Base-by-base conservation (phyloP, 2,797 vertebrate genomes). In the Epinephelus malabaricus region DNA sequence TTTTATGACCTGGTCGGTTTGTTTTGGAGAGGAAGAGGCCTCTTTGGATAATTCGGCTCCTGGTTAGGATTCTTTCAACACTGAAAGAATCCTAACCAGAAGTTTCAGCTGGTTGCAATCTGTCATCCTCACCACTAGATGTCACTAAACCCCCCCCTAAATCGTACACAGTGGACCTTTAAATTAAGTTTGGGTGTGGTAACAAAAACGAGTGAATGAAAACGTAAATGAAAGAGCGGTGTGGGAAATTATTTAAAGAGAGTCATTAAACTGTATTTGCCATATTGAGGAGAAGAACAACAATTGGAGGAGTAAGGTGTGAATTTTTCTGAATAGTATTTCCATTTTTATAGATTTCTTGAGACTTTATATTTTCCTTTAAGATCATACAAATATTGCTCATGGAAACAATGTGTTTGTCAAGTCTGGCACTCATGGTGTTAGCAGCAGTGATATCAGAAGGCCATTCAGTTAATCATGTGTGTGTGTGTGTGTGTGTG, bases 141-240 rank as follows among this genome's bases (percentile, higher is more conserved):
- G 10, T 8, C 40, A 43, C 40, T 43, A 43, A 40, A 11, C 27
- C 34, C 6, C 6, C 38, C 8, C 10, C 38, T 12, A 43, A 43
- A 43, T 43, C 1, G 2, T 11, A 43, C 40, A 11, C 40, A 2
- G 9, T 43, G 40, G 9, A 12, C 11, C 38, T 51, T 65, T 1
- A 8, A 46, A 40, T 40, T 5, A 45, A 23, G 25, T 78, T 38
- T 67, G 19, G 25, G 19, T 60, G 34, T n/a, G 23, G 47, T 50
- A 49, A 58, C 27, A 40, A 61, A 63, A 1, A 21, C 47, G 43
- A 51, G 40, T 78, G 49, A 63, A 65, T 84, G 76, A 68, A 74
- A 84, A 75, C 63, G 76, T 80, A 70, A 66, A 49, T 69, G 68
- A 74, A 53, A 47, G 64, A 73, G 27, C 12, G 18, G 19, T 54